Evolutionary conservation across 2,113 vertebrate genomes (phyloP), one percentile per base, ranked within the genome.

Genomic region (Tupaia tana): DNA sequence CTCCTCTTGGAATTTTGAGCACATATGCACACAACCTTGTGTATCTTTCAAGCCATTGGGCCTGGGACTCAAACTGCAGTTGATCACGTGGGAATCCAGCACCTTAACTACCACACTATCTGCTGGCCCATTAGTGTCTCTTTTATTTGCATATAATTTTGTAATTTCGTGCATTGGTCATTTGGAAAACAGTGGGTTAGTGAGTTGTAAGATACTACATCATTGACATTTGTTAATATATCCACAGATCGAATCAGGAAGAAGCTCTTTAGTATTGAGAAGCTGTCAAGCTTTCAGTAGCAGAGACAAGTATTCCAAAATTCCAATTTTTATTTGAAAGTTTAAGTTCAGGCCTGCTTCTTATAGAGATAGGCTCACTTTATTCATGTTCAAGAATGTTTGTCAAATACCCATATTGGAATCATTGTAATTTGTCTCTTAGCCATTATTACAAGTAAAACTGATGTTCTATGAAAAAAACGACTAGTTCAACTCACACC

Each of bases 361-460:
- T 85, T 86, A 78, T 90, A 89, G 52, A 84, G 52, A 82, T 20
- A 80, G 19, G 29, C 63, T 93, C 12, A 74, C 77, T 93, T 63
- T 82, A 75, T 82, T 95, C 12, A 56, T 86, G 96, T 92, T 92
- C 34, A 94, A 74, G 25, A 84, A 29, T 74, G 2, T 78, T 93
- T 95, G 67, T 78, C 73, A 96, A 70, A 83, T 75, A 93, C 6
- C 3, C 15, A 66, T 24, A 20, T 84, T 66, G 83, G 22, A 89
- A 74, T 74, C 79, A 63, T 25, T 9, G 7, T 75, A 79, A 81
- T 74, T 86, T 91, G n/a, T 80, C 29, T 75, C 3, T 77, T 81
- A 52, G 29, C 73, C 0, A 0, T 86, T 86, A 77, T 67, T 85
- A 94, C 59, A 91, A 63, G 19, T 84, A 31, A 64, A 67, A 83